Base-by-base conservation (phyloP, 2,113 vertebrate species). In the Mustela lutreola region DNA sequence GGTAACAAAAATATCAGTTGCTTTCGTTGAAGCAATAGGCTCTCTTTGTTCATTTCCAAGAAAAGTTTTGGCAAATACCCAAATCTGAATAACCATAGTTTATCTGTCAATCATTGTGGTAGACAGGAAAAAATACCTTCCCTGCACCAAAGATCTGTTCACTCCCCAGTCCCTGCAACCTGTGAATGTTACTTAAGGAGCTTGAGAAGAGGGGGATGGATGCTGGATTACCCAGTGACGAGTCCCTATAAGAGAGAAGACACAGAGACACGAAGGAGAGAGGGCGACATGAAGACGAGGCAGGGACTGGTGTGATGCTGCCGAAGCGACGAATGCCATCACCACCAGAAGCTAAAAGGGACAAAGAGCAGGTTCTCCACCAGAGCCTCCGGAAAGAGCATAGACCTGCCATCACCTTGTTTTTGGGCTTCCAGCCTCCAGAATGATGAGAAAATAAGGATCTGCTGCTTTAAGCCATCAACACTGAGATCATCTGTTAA, bases 11-110 rank as follows among this genome's bases (percentile, higher is more conserved):
- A 42, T 83, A 56, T 92, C 71, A 31, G 16, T 88, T 93, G n/a
- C 50, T 93, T 95, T 93, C 53, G n/a, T 92, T 96, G 19, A 97
- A 93, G 63, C 28, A 11, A 84, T n/a, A 81, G 28, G 2, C 36
- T 76, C 26, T 53, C 11, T 48, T 63, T 94, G 83, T 83, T 94
- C 95, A 96, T 81, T 97, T 95, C 79, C 62, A 95, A 92, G 96
- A 94, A 94, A 95, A 53, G 31, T 10, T 80, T 78, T 67, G 53
- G 45, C 73, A 92, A 96, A 94, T 79, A 83, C 28, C 75, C 84
- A 92, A 80, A 21, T 45, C 62, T 96, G 18, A 75, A 90, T 89
- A 82, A 89, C 45, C 11, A 48, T 26, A 62, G 81, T 83, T 93
- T 83, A 73, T 70, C 65, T 50, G 45, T 91, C 80, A 80, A 60